Base-by-base conservation (phyloP, 2,113 vertebrate species). In the Triplophysa rosa region DNA sequence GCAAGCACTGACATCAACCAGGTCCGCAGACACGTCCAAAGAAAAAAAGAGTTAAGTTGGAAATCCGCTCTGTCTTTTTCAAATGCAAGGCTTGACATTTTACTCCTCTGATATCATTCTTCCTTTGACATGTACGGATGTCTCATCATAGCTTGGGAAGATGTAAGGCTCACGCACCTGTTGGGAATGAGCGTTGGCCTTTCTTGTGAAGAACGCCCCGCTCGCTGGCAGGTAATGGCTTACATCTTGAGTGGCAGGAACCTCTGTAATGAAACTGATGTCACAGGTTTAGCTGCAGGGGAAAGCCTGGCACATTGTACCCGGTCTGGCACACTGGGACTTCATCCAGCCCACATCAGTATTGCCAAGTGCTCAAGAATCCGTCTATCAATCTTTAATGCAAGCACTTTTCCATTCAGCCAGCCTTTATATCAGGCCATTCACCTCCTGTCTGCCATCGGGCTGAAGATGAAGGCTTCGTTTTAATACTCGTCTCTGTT, bases 81-180 rank as follows among this genome's bases (percentile, higher is more conserved):
- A 81, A 81, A 78, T 84, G 62, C 63, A 67, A 65, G 61, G 17
- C 64, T 72, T 71, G 74, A 80, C 79, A 78, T 80, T 70, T 80
- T 47, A 84, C 70, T 80, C 26, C 68, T 77, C 54, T 67, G 74
- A 49, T 84, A 67, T 69, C 47, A 47, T 80, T 77, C 73, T 54
- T 80, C 19, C 54, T 74, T 62, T 75, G 63, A 68, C 79, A n/a
- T 59, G 61, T 3, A 62, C 7, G 3, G 14, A 62, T 66, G 71
- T 67, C 69, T 75, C 65, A 77, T 77, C 74, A 62, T 24, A 40
- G 40, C 78, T 67, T 16, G 12, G 9, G 19, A 72, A 73, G 63
- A 80, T 74, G 52, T 75, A 21, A 64, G 66, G 61, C 64, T 52
- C 21, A 24, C 33, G 80, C 45, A 77, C 62, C 26, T 65, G 62